Conservation (phyloP, 2,113 vertebrate species). For the Sterrhoptilus dennistouni region DNA sequence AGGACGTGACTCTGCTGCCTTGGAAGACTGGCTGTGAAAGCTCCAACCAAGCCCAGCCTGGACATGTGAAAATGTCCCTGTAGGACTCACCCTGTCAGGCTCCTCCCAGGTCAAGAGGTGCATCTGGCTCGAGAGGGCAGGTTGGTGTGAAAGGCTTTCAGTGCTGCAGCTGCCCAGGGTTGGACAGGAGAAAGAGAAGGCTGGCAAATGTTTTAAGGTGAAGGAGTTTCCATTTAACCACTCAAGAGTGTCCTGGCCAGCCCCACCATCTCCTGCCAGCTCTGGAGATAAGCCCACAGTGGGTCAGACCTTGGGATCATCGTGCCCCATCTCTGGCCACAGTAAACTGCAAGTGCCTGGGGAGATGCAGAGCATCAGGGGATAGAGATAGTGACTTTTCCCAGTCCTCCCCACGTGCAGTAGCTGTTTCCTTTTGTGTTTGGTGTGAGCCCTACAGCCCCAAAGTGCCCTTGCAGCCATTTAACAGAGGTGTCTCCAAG, state of each 20-base stretch:
- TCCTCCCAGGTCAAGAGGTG: neutral
- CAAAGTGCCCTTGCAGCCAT: neutral
- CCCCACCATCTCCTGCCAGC: neutral
- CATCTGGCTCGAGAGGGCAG: neutral
- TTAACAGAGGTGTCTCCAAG: neutral
- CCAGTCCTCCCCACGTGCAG: neutral
- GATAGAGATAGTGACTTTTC: neutral
- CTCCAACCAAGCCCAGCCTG: neutral
- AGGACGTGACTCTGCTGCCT: neutral
- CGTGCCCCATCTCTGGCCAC: neutral
- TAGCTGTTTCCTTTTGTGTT: neutral
- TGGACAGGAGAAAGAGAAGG: neutral
- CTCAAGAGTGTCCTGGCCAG: neutral
- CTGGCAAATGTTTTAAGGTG: neutral
- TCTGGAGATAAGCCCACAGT: neutral
- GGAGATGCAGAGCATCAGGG: neutral
- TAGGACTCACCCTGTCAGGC: neutral
- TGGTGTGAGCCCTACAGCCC: neutral
- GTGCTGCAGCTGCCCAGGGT: accelerated
- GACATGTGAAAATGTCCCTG: neutral
- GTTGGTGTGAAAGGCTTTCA: neutral
- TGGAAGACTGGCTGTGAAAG: neutral
- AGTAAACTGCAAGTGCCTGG: neutral
- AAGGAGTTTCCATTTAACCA: neutral
- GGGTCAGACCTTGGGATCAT: neutral